Conservation (phyloP, 1,140 invertebrate species). For the Ips typographus region DNA sequence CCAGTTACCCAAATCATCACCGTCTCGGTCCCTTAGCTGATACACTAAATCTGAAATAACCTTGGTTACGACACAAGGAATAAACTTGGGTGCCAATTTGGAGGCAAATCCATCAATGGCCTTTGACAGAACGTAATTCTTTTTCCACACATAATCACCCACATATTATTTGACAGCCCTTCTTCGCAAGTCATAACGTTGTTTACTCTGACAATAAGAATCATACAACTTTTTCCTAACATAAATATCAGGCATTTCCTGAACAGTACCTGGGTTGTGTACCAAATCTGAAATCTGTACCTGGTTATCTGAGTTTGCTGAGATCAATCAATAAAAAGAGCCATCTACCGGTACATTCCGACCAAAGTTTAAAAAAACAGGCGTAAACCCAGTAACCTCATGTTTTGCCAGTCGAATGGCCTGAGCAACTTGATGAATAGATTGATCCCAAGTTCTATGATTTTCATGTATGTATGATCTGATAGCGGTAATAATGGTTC, state of each 20-base stretch:
- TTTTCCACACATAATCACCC: background rate
- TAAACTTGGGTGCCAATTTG: constrained; percentile 1
- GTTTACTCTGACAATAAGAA: background rate
- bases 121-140: background rate
- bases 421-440: too few species aligned
- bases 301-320: background rate
- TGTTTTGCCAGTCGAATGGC: too few species aligned
- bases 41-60: background rate
- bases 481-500: too few species aligned
- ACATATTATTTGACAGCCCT: background rate
- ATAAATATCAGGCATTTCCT: constrained; percentile 1
- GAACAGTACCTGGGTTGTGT: background rate
- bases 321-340: background rate
- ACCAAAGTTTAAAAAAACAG: too few species aligned
- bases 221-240: background rate
- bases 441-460: too few species aligned
- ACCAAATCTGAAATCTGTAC: background rate
- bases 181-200: background rate
- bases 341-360: background rate
- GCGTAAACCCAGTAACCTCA: too few species aligned
- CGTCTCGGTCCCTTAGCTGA: background rate
- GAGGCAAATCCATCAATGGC: background rate
- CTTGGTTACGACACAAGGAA: background rate
- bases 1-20: background rate
- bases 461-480: too few species aligned